These are phyloP conservation scores for Nebria ingens DNA, from an alignment of 1,140 invertebrate genomes.

Conservation along the genomic window DNA sequence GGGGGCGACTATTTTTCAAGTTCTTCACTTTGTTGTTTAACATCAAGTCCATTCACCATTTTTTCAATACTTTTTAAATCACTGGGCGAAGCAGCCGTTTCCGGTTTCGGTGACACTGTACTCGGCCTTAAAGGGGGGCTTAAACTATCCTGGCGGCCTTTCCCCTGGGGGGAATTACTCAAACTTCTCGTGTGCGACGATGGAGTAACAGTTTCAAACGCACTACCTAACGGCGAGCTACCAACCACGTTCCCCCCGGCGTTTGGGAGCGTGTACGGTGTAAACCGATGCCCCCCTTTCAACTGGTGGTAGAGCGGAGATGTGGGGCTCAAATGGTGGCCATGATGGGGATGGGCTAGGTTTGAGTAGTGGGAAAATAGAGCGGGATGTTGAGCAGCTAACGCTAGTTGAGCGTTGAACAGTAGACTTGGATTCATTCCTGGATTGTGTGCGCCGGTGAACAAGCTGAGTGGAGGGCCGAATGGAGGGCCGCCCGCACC, in stretches of 20 bases:
- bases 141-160: conserved; percentile 36
- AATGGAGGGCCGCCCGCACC: conserved; percentile 49
- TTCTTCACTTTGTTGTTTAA: conserved; percentile 39
- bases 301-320: conserved; percentile 42
- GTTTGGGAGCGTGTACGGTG: conserved; percentile 68
- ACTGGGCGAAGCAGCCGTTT: conserved; percentile 40
- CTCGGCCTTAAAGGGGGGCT: conserved; percentile 40
- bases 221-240: conserved; percentile 54
- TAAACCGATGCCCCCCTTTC: conserved; percentile 57
- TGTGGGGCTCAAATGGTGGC: conserved; percentile 35
- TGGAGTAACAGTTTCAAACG: conserved; percentile 76
- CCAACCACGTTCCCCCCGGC: conserved; percentile 30
- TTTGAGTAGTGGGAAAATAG: conserved; percentile 59
- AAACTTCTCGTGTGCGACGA: conserved; percentile 51
- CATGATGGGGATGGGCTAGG: conserved; percentile 39
- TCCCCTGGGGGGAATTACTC: conserved; percentile 48
- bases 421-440: conserved; percentile 62
- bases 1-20: conserved; percentile 28
- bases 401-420: conserved; percentile 69
- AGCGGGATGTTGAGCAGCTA: conserved; percentile 70
- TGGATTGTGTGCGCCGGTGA: conserved; percentile 41
- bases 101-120: conserved; percentile 33
- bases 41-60: conserved; percentile 90
- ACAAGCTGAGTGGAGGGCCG: conserved; percentile 52
- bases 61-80: conserved; percentile 93